Evolutionary conservation across 2,113 vertebrate species (phyloP).

Genomic region (Echinops telfairi): DNA sequence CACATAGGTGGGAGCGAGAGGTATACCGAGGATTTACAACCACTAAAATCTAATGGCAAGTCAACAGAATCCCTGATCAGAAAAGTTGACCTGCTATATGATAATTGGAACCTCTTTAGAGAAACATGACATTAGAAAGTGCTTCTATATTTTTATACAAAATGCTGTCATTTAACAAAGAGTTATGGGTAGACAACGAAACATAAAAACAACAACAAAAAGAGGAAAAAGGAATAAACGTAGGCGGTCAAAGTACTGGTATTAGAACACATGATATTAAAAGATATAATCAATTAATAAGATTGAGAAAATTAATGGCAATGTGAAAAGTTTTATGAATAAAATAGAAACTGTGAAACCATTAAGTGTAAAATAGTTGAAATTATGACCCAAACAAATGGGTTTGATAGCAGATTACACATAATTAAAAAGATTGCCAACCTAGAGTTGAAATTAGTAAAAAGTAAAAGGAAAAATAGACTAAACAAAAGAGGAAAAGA

Average conservation of each 20-base stretch:
- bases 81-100: not conserved
- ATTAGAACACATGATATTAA: not conserved
- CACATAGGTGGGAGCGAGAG: not conserved
- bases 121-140: not conserved
- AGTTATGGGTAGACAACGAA: not conserved
- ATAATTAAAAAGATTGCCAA: not conserved
- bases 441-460: not conserved
- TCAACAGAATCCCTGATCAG: not conserved
- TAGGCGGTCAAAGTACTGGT: not conserved
- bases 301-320: not conserved
- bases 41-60: not conserved
- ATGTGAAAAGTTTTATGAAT: not conserved
- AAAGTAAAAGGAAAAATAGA: too few species aligned
- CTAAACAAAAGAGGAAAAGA: not conserved
- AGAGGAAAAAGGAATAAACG: not conserved
- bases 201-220: not conserved
- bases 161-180: not conserved
- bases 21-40: not conserved
- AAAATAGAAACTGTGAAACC: not conserved
- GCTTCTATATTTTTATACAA: not conserved
- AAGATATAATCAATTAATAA: not conserved
- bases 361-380: not conserved
- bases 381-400: not conserved
- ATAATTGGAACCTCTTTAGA: not conserved
- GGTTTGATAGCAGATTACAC: not conserved